Base-by-base conservation (phyloP, 2,113 vertebrate genomes). In the Porphyrio hochstetteri region DNA sequence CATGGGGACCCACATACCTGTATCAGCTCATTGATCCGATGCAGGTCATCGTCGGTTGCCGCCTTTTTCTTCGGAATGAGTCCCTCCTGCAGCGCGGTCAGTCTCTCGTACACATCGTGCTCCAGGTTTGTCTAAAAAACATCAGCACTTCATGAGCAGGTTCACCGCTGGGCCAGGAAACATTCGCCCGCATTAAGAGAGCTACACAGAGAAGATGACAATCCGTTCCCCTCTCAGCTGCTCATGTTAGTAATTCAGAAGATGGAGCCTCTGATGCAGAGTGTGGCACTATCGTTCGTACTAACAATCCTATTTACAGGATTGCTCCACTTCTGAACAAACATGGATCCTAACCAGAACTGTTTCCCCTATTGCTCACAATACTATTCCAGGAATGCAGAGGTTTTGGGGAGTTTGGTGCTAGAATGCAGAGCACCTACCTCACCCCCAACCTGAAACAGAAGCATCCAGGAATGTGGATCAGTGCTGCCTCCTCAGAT, bases 1-100 rank as follows among this genome's bases (percentile, higher is more conserved):
- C 48, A 50, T 9, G 8, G 44, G 44, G 44, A 46, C 50, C 64
- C 60, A 82, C 96, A 28, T 40, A 99, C 99, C 99, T 99, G 99
- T 96, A 99, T 99, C 29, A 99, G 98, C 78, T 99, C 99, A 16
- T 99, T 99, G 97, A 99, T 99, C 92, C 99, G 98, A 95, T 99
- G 99, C 40, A 99, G 97, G 86, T 99, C 99, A 5, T 99, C 99
- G 19, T 99, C 99, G 0, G 98, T 98, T 1, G 99, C 99, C 0
- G 99, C 99, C 92, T 99, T 99, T 97, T 99, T 99, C 98, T 99
- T 99, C 21, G 99, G 99, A 75, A 99, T 99, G 60, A 99, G 98
- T 59, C 99, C 99, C 93, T 99, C 99, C 92, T 99, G 99, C 33
- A 99, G 98, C 64, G 98, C 98, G 44, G 99, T 99, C 86, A 99